Conservation (phyloP, 1,140 invertebrate species). For the Glossosoma conforme region DNA sequence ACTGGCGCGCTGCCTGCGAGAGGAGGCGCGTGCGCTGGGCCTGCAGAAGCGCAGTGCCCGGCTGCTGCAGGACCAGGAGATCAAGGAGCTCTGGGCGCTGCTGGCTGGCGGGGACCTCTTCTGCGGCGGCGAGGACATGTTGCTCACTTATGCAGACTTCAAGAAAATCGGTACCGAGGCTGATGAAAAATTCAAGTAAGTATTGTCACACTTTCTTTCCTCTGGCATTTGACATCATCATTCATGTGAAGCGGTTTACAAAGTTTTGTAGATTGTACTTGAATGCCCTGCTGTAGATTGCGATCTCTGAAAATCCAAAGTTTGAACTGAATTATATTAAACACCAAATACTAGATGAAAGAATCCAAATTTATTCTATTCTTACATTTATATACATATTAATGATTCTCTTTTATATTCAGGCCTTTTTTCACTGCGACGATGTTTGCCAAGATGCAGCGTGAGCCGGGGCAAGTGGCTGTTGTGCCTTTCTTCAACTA, state of each 20-base stretch:
- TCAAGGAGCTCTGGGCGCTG: slow-evolving; percentile 79
- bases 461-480: slow-evolving; percentile 74
- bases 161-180: slow-evolving; percentile 67
- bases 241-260: no score
- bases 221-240: no score
- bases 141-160: slow-evolving; percentile 83
- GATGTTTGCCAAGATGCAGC: slow-evolving; percentile 81
- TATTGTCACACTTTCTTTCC: background rate
- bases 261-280: no score
- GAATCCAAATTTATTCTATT: background rate
- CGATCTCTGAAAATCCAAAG: no score
- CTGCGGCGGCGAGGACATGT: slow-evolving; percentile 69
- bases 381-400: background rate
- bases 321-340: no score
- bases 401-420: slow-evolving; percentile 10
- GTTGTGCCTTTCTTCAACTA: slow-evolving; percentile 90
- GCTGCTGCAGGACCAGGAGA: slow-evolving; percentile 79
- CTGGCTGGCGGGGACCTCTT: slow-evolving; percentile 76
- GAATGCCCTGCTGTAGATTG: no score
- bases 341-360: background rate
- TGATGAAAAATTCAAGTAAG: slow-evolving; percentile 63
- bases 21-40: slow-evolving; percentile 81
- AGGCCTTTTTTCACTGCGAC: slow-evolving; percentile 76
- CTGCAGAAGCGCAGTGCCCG: slow-evolving; percentile 78
- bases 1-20: slow-evolving; percentile 73